phyloP scores from a whole-genome alignment of 2,888 invertebrate species.

The Plebejus anna region DNA sequence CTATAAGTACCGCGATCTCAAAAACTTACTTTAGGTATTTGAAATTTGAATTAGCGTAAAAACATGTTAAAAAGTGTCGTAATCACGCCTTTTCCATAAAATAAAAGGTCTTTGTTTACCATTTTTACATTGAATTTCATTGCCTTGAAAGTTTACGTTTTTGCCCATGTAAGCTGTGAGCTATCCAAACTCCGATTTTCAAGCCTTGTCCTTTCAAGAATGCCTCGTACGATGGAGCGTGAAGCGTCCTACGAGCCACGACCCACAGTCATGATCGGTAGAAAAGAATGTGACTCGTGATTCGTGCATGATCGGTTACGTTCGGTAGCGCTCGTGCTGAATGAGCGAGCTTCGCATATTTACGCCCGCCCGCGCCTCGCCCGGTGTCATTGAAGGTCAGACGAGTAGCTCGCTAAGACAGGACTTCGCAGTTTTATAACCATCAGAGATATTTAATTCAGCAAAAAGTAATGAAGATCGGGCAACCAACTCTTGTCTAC shows the following conservation, averaged over 20 bases:
- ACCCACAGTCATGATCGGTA: background rate
- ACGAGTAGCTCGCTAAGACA: background rate
- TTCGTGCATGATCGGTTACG: slow-evolving; percentile 1
- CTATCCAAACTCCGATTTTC: background rate
- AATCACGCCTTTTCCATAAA: too few relatives aligned
- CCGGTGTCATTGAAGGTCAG: slow-evolving; percentile 6
- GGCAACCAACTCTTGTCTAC: background rate
- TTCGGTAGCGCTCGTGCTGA: background rate
- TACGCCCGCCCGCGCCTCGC: background rate
- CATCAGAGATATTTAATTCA: background rate
- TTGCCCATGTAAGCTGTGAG: background rate
- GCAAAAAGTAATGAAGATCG: background rate
- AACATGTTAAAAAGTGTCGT: too few relatives aligned
- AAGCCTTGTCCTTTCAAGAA: background rate
- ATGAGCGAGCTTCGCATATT: background rate
- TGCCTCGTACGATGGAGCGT: background rate
- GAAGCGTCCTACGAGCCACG: background rate
- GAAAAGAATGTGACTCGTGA: background rate
- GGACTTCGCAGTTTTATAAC: background rate
- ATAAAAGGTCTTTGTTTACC: too few relatives aligned
- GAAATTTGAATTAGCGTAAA: too few relatives aligned
- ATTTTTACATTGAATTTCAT: too few relatives aligned
- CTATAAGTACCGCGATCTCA: too few relatives aligned
- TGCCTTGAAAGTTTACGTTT: background rate
- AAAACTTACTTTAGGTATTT: too few relatives aligned